phyloP scores from a whole-genome alignment of 2,797 vertebrate genomes.

The Anableps anableps region DNA sequence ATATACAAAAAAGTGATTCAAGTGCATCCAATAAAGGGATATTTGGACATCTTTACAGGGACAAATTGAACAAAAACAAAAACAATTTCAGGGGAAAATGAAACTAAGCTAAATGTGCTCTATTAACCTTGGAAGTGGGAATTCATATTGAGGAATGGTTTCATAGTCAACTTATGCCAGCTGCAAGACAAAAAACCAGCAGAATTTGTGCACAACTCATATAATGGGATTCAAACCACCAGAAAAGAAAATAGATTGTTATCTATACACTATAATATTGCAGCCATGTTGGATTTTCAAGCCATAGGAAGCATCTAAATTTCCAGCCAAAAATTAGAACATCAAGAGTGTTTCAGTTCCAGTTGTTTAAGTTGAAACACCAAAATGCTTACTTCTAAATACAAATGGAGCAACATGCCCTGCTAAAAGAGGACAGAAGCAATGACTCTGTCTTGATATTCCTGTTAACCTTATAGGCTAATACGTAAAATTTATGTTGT shows the following conservation, averaged over 20 bases:
- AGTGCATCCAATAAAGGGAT: constrained; percentile 27
- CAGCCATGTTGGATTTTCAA: background rate
- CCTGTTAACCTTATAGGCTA: background rate
- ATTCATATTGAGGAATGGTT: background rate
- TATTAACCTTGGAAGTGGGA: background rate
- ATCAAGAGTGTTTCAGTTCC: background rate
- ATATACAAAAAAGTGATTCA: constrained; percentile 14
- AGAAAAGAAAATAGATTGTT: background rate
- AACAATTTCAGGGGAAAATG: constrained; percentile 1
- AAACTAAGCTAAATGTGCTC: constrained; percentile 1
- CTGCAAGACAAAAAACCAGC: background rate
- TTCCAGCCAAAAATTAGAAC: background rate
- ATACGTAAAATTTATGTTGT: background rate
- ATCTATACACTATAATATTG: background rate
- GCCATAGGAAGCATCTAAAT: background rate
- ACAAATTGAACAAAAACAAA: background rate
- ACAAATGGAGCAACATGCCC: background rate
- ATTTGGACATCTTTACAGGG: constrained; percentile 17
- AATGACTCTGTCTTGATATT: background rate
- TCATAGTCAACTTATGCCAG: background rate
- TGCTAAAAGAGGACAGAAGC: background rate
- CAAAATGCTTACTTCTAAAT: background rate
- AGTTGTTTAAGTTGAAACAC: background rate
- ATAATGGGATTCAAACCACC: background rate
- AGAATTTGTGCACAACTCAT: background rate